Base-by-base conservation (phyloP, 2,797 vertebrate genomes). In the Enteromius unitaeniatus region DNA sequence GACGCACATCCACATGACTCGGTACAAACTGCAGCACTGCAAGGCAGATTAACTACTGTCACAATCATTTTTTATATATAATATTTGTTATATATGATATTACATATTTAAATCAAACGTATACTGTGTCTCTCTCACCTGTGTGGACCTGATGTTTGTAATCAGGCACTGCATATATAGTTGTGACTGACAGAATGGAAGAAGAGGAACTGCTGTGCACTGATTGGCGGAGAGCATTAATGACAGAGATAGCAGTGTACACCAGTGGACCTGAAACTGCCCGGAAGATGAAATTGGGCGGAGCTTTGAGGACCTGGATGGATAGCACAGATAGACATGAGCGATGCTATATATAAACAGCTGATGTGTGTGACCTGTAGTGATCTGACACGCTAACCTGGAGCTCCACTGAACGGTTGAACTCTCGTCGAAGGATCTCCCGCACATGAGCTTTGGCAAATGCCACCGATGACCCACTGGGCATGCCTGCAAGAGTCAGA, bases 21-120 rank as follows among this genome's bases (percentile, higher is more conserved):
- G 98, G 97, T 68, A 99, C 97, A 85, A 99, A 99, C 94, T 99
- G 97, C 86, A 99, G 95, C 51, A 99, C 96, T 97, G 90, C n/a
- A 84, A 26, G 14, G 53, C 45, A 83, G 51, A 83, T 4, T 77
- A 21, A 28, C 21, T 6, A 68, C 70, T 42, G 28, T 49, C 81
- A 70, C 7, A 67, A n/a, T 28, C 26, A 77, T 49, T 17, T 13
- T 51, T 49, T 15, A 5, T 47, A 68, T 8, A 40, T 2, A 76
- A 40, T 15, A 76, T 37, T 23, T 17, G 15, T 55, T 34, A 37
- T 42, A 75, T 17, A 40, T 55, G 23, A 40, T 40, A 17, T 23
- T 11, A 26, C n/a, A 60, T 42, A 40, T 26, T 60, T 17, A 3
- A 58, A 76, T 58, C 28, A 28, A 28, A 34, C 4, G 31, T 3